phyloP scores from a whole-genome alignment of 2,113 vertebrate genomes.

The Bothrops jararaca region DNA sequence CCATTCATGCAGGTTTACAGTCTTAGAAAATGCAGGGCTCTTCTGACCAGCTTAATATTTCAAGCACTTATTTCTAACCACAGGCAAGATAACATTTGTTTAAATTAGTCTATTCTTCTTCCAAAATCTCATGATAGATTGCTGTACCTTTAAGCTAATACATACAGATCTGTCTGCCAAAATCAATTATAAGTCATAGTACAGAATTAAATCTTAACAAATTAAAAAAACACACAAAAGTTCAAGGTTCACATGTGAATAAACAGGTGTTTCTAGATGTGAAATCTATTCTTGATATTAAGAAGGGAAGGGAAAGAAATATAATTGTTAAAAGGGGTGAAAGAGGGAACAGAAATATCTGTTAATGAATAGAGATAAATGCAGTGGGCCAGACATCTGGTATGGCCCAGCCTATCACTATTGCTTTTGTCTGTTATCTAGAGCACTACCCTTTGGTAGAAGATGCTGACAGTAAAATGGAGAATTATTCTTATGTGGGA shows the following conservation, averaged over 20 bases:
- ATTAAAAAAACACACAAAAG: background rate
- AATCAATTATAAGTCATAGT: background rate
- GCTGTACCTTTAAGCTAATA: background rate
- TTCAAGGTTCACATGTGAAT: background rate
- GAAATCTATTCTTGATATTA: background rate
- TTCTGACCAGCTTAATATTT: background rate
- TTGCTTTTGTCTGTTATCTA: background rate
- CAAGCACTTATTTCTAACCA: background rate
- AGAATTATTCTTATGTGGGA: background rate
- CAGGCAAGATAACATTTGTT: background rate
- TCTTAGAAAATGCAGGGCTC: background rate
- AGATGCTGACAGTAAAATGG: background rate
- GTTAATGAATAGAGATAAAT: background rate
- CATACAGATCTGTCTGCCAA: background rate
- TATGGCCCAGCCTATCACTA: background rate
- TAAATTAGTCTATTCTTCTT: background rate
- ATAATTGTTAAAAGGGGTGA: background rate
- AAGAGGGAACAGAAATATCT: background rate
- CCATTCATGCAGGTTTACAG: background rate
- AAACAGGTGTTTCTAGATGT: background rate
- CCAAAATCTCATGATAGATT: background rate
- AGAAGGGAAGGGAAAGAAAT: background rate
- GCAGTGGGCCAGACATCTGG: background rate
- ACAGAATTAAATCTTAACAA: background rate
- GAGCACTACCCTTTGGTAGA: background rate